These are phyloP conservation scores for Lichenostomus cassidix DNA, from an alignment of 2,113 vertebrate genomes.

Conservation along the genomic window DNA sequence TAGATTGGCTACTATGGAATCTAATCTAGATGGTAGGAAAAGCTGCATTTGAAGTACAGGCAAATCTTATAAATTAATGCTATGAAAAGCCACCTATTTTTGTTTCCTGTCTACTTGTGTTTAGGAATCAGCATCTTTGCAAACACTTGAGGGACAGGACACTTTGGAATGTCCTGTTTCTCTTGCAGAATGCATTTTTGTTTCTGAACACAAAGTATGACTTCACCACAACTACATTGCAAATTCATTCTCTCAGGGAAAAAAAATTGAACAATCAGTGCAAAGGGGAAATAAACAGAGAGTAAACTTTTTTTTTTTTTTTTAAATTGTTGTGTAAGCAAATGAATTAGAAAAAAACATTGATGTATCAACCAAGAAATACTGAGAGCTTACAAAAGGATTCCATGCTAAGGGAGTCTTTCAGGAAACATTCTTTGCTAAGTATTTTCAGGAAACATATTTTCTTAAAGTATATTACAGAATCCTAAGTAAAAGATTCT, in stretches of 20 bases:
- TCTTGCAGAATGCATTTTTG: neutral
- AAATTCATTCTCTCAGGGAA: neutral
- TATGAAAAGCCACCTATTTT: constrained; percentile 39
- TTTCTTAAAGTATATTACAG: neutral
- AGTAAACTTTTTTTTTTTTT: neutral
- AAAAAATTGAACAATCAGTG: neutral
- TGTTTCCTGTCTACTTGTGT: constrained; percentile 7
- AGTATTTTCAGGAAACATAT: neutral
- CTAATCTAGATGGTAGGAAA: constrained; percentile 7
- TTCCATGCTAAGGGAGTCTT: neutral
- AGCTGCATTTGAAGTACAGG: neutral
- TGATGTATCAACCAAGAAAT: neutral
- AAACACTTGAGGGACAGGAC: neutral
- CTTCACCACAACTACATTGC: neutral
- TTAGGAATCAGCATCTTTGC: neutral
- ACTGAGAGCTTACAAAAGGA: neutral
- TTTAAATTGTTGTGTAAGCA: neutral
- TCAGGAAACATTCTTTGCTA: neutral
- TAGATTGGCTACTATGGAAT: constrained; percentile 1
- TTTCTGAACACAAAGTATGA: neutral
- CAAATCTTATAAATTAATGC: constrained; percentile 10
- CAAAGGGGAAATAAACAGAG: neutral
- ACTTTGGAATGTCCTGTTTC: constrained; percentile 26
- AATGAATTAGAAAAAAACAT: neutral
- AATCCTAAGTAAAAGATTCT: neutral